Percentiles rank a stretch among this genome's conserved stretches.
These are phyloP conservation scores for Phaonia tiefii DNA, from an alignment of 2,888 invertebrate genomes.

Conservation along the genomic window DNA sequence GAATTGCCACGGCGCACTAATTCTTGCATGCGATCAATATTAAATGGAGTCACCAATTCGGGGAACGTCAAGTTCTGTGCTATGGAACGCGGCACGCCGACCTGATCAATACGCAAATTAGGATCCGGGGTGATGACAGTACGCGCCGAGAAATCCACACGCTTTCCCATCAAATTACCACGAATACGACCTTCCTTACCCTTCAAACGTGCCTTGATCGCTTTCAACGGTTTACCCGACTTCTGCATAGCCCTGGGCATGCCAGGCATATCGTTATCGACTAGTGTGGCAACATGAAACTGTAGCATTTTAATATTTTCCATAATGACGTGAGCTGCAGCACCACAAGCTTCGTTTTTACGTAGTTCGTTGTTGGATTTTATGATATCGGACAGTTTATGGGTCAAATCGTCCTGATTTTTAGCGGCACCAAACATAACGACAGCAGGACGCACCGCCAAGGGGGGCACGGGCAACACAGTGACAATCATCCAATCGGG, in stretches of 20 bases:
- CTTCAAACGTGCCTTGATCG: slow-evolving; percentile 96
- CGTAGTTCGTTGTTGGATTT: slow-evolving; percentile 98
- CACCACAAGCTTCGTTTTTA: slow-evolving; percentile 97
- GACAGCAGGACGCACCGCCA: slow-evolving; percentile 97
- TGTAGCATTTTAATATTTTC: slow-evolving; percentile 99
- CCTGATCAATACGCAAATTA: slow-evolving; percentile 96
- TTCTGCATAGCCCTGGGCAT: slow-evolving; percentile 99
- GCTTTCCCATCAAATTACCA: slow-evolving; percentile 99
- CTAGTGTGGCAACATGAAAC: slow-evolving; percentile 98
- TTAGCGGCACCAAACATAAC: slow-evolving; percentile 98
- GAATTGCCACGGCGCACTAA: slow-evolving; percentile 97
- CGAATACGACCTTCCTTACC: slow-evolving; percentile 99
- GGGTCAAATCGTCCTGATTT: slow-evolving; percentile 99
- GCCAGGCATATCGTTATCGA: slow-evolving; percentile 99
- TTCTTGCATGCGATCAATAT: slow-evolving; percentile 95
- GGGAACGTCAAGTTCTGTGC: slow-evolving; percentile 99
- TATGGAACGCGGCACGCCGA: slow-evolving; percentile 98
- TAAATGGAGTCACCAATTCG: slow-evolving; percentile 99
- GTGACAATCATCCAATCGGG: slow-evolving; percentile 99
- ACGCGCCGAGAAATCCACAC: slow-evolving; percentile 99
- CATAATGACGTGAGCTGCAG: slow-evolving; percentile 97
- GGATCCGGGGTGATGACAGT: slow-evolving; percentile 99
- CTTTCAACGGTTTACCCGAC: slow-evolving; percentile 98
- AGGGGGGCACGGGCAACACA: slow-evolving; percentile 97
- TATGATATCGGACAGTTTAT: slow-evolving; percentile 98